Conservation (phyloP, 2,888 invertebrate genomes). For the Hirudinaria manillensis region DNA sequence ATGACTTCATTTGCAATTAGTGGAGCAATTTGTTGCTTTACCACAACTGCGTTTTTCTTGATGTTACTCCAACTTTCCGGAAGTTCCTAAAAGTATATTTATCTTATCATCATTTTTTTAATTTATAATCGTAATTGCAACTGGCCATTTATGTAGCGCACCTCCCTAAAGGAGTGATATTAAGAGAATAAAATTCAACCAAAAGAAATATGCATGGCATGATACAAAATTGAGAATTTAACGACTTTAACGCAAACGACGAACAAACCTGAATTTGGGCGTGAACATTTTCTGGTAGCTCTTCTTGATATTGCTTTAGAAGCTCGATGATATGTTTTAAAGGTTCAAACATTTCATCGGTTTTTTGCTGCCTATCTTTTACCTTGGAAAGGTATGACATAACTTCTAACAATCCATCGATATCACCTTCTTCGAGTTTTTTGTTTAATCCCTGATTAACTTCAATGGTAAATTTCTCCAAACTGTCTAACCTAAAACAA, state of each 20-base stretch:
- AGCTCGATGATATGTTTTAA: constrained; percentile 85
- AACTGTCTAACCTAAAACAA: constrained; percentile 67
- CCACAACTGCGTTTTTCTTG: constrained; percentile 80
- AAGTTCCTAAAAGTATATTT: constrained; percentile 65
- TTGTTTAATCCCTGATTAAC: constrained; percentile 80
- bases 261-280: constrained; percentile 68
- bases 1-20: constrained; percentile 87
- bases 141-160: too few species aligned
- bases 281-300: constrained; percentile 91
- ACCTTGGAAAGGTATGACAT: constrained; percentile 89
- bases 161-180: too few species aligned
- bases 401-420: constrained; percentile 77
- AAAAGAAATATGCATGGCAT: too few species aligned
- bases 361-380: constrained; percentile 76
- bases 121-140: not conserved
- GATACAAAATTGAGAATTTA: too few species aligned
- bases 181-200: too few species aligned
- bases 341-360: constrained; percentile 92
- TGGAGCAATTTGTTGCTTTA: constrained; percentile 89
- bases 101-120: not conserved
- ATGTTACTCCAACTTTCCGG: constrained; percentile 93
- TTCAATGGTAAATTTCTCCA: constrained; percentile 78
- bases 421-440: constrained; percentile 79
- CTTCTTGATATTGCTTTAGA: constrained; percentile 87
- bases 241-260: too few species aligned